Evolutionary conservation across 1,140 invertebrate genomes (phyloP).

Genomic region (Phymastichus coffea): DNA sequence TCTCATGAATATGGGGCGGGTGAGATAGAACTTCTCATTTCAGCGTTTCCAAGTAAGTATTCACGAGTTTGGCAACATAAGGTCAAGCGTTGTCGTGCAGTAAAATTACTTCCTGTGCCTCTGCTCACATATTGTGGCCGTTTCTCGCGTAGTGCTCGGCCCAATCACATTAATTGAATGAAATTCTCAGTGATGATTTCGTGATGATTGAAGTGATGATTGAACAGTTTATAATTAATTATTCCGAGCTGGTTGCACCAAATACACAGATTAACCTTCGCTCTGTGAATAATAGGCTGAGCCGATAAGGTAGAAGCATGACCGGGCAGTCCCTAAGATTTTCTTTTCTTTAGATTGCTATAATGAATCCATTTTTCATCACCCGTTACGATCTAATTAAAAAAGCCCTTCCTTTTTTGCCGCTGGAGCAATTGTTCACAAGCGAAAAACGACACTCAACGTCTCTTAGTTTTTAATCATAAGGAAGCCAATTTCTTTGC

Average conservation of each 20-base stretch:
- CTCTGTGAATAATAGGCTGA: background rate
- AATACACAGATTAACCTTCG: slow-evolving; percentile 36
- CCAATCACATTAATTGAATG: slow-evolving; percentile 15
- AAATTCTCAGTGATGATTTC: slow-evolving; percentile 18
- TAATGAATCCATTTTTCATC: no score
- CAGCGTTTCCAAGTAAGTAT: slow-evolving; percentile 22
- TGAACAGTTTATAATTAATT: slow-evolving; percentile 41
- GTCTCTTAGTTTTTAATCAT: background rate
- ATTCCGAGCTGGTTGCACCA: slow-evolving; percentile 41
- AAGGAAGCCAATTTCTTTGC: no score
- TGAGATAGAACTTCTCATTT: slow-evolving; percentile 36
- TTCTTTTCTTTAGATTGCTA: no score
- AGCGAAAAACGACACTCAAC: no score
- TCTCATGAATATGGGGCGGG: slow-evolving; percentile 37
- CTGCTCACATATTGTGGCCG: slow-evolving; percentile 10
- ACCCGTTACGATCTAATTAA: no score
- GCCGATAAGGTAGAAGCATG: background rate
- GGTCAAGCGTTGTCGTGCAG: slow-evolving; percentile 27
- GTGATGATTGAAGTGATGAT: no score
- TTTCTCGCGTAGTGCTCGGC: slow-evolving; percentile 20
- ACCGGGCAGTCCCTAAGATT: background rate
- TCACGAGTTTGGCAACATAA: slow-evolving; percentile 30
- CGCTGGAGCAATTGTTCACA: background rate
- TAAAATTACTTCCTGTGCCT: slow-evolving; percentile 31
- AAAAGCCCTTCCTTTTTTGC: no score